Evolutionary conservation across 2,797 vertebrate species (phyloP).

Genomic region (Spizella passerina): DNA sequence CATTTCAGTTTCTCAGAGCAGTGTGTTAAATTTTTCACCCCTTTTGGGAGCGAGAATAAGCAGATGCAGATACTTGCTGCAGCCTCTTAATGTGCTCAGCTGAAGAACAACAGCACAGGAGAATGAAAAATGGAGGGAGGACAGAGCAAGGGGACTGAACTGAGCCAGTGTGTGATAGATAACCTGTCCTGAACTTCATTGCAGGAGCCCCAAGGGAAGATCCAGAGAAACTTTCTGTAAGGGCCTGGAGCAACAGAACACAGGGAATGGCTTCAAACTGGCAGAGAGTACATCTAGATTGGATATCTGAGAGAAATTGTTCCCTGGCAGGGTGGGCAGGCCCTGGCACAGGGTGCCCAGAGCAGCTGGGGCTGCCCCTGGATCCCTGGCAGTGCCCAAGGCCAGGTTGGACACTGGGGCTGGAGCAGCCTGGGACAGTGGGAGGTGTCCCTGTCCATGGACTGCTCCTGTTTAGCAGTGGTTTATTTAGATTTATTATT

Average conservation of each 20-base stretch:
- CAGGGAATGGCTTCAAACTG: not conserved
- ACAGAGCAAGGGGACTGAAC: not conserved
- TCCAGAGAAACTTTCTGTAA: not conserved
- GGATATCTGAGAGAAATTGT: fast-evolving
- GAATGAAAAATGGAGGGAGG: not conserved
- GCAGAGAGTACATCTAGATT: fast-evolving
- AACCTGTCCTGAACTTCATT: not conserved
- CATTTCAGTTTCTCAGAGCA: not conserved
- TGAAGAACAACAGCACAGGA: not conserved
- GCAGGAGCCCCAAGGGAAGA: not conserved
- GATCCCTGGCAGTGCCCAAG: not conserved
- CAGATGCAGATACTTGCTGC: not conserved
- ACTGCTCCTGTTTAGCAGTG: not conserved
- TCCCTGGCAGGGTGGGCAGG: not conserved
- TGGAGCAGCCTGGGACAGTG: not conserved
- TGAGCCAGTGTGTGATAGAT: not conserved
- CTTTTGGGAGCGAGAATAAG: not conserved
- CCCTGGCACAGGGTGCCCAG: not conserved
- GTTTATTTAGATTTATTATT: not conserved
- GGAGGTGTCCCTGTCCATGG: not conserved
- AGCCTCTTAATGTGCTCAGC: not conserved
- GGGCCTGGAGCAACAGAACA: not conserved
- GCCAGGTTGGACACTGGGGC: fast-evolving
- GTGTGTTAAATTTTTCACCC: not conserved
- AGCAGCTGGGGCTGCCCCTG: not conserved